These are phyloP conservation scores for Trochalopteron elliotii DNA, from an alignment of 2,113 vertebrate genomes.

Conservation along the genomic window DNA sequence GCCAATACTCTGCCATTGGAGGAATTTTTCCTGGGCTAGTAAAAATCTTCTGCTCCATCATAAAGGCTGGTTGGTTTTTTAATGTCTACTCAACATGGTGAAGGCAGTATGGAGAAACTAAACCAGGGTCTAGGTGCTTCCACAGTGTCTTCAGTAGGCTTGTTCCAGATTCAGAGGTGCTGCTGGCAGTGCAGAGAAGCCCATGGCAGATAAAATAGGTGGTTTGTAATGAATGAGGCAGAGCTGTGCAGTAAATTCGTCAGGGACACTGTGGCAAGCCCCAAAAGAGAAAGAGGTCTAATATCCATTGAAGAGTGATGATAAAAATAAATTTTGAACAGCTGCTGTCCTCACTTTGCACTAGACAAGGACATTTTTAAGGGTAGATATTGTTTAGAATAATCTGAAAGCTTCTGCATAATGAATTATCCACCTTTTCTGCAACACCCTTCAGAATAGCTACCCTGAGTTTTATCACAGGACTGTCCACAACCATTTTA, in stretches of 20 bases:
- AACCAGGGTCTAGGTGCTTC: neutral
- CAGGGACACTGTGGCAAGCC: neutral
- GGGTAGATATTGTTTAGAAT: conserved; percentile 11
- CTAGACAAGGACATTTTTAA: conserved; percentile 38
- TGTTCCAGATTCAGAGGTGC: neutral
- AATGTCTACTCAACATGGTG: neutral
- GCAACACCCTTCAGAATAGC: neutral
- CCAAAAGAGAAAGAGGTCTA: conserved; percentile 21
- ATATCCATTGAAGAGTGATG: neutral
- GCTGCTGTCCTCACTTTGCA: conserved; percentile 14
- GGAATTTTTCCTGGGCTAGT: neutral
- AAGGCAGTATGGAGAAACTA: neutral
- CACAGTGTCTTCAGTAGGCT: neutral
- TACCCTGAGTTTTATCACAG: neutral
- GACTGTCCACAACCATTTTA: neutral
- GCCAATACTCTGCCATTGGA: neutral
- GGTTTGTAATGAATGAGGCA: neutral
- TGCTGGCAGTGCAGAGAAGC: neutral
- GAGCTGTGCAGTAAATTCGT: neutral
- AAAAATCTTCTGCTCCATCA: neutral
- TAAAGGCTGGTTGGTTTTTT: neutral
- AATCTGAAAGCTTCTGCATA: neutral
- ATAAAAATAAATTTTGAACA: conserved; percentile 59
- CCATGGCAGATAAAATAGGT: neutral
- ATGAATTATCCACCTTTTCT: neutral